These are phyloP conservation scores for Columba livia DNA, from an alignment of 2,113 vertebrate species.

Conservation along the genomic window DNA sequence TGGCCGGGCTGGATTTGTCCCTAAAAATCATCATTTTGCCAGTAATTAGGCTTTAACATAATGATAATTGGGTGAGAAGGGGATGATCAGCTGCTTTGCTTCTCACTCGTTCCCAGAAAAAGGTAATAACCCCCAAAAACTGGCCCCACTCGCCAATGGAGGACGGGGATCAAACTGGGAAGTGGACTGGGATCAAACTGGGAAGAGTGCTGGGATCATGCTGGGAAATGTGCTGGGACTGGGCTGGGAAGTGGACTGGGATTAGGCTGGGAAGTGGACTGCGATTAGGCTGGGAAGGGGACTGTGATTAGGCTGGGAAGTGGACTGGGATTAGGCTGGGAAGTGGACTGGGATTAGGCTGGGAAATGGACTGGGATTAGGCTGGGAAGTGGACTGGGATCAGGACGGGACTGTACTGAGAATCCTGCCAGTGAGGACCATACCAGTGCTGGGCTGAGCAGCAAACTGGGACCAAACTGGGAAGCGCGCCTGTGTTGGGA, in stretches of 20 bases:
- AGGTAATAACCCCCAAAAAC: too few species aligned
- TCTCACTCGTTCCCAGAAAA: too few species aligned
- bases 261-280: background rate
- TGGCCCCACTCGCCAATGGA: too few species aligned
- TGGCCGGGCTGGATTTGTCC: too few species aligned
- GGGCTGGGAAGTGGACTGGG: background rate
- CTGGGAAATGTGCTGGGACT: background rate
- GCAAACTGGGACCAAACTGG: background rate
- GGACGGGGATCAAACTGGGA: background rate
- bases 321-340: too few species aligned
- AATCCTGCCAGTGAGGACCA: background rate
- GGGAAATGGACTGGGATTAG: background rate
- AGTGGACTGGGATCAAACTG: background rate
- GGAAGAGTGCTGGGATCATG: background rate
- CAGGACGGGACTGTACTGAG: background rate
- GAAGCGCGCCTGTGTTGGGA: background rate
- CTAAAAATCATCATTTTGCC: too few species aligned
- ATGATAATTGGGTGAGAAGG: too few species aligned
- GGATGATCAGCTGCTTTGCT: too few species aligned
- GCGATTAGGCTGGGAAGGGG: too few species aligned
- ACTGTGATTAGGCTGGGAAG: too few species aligned
- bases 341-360: background rate
- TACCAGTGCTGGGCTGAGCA: background rate
- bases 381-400: background rate
- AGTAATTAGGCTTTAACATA: too few species aligned